Percentiles rank a stretch among this genome's conserved stretches.
Evolutionary conservation across 2,888 invertebrate genomes (phyloP).

Genomic region (Hermaeophaga mercurialis): DNA sequence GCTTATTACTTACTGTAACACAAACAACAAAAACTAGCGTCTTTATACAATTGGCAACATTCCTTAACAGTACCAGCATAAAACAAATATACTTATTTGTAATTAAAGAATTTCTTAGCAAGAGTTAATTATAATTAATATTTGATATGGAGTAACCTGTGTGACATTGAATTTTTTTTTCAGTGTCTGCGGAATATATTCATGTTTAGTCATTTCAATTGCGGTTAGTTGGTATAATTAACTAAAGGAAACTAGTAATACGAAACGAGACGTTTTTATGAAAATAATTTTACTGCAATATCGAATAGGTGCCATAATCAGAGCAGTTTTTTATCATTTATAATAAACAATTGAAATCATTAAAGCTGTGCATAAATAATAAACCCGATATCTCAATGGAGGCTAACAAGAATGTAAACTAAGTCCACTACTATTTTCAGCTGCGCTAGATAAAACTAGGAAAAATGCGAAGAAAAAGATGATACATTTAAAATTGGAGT

Average conservation of each 20-base stretch:
- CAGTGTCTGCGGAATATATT: constrained; percentile 8
- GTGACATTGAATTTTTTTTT: constrained; percentile 10
- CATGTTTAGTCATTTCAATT: constrained; percentile 13
- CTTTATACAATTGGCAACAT: constrained; percentile 5
- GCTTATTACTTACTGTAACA: background rate
- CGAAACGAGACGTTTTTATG: constrained; percentile 6
- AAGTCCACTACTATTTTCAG: no score
- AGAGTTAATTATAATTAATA: constrained; percentile 16
- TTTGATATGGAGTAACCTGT: constrained; percentile 16
- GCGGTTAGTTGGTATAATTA: constrained; percentile 11
- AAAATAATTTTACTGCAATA: no score
- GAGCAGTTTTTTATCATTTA: no score
- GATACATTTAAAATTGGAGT: no score
- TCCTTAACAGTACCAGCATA: constrained; percentile 14
- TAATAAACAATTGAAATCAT: no score
- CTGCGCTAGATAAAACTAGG: no score
- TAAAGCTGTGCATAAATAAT: no score
- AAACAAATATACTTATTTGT: background rate
- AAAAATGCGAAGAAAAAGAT: no score
- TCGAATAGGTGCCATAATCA: no score
- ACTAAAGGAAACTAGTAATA: constrained; percentile 2
- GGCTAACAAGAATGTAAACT: no score
- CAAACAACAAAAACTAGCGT: constrained; percentile 6
- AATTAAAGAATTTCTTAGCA: constrained; percentile 12
- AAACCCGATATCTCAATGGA: no score